Conservation (phyloP, 2,113 vertebrate genomes). For the Rhineura floridana region DNA sequence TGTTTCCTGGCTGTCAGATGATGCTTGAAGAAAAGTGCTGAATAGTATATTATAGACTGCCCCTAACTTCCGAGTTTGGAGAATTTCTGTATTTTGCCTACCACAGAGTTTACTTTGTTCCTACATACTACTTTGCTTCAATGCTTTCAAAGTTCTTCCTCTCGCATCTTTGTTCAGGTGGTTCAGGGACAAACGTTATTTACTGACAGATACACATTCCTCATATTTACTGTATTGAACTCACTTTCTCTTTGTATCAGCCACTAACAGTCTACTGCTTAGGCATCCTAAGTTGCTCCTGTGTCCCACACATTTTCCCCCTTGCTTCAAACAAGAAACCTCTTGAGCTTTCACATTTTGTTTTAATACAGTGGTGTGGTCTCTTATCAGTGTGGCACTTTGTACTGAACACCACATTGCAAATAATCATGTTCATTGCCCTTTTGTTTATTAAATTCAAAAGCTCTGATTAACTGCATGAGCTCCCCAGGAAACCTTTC, state of each 20-base stretch:
- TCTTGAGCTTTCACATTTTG: not conserved
- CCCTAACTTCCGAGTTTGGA: not conserved
- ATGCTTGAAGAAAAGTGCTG: not conserved
- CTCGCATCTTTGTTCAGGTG: not conserved
- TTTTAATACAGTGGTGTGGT: not conserved
- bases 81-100: not conserved
- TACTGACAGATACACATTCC: not conserved
- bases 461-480: not conserved
- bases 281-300: not conserved
- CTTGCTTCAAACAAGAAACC: not conserved
- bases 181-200: not conserved
- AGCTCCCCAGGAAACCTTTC: not conserved
- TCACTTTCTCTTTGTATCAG: not conserved
- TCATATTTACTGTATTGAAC: not conserved
- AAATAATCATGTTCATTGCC: not conserved
- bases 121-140: not conserved
- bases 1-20: too few species aligned
- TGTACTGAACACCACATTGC: not conserved
- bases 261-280: not conserved
- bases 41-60: not conserved
- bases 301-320: not conserved
- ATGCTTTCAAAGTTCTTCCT: not conserved
- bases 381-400: slow-evolving; percentile 1
- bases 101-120: not conserved
- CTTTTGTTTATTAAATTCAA: not conserved